Conservation (phyloP, 2,113 vertebrate species). For the Poeciliopsis prolifica region DNA sequence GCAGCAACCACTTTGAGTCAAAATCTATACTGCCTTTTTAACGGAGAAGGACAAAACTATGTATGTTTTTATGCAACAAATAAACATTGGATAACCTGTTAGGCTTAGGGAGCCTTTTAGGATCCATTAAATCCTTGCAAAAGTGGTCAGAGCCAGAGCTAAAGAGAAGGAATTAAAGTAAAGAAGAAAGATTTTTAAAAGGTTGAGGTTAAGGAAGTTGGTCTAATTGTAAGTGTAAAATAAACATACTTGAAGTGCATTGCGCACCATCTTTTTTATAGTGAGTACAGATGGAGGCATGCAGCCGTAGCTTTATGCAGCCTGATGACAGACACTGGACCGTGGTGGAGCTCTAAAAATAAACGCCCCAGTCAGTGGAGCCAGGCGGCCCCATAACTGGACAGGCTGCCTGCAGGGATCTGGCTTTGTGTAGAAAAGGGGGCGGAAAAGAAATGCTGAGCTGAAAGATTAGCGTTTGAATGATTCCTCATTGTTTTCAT, state of each 20-base stretch:
- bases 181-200: not conserved
- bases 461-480: not conserved
- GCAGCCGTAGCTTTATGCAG: conserved; percentile 54
- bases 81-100: no score
- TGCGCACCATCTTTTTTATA: not conserved
- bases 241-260: not conserved
- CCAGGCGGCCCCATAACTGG: conserved; percentile 48
- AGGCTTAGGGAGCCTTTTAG: no score
- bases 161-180: not conserved
- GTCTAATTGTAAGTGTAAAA: not conserved
- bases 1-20: no score
- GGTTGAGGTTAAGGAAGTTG: not conserved
- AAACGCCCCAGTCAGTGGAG: conserved; percentile 53
- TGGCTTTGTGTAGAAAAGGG: not conserved
- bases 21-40: no score
- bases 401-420: conserved; percentile 17
- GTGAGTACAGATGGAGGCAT: conserved; percentile 42
- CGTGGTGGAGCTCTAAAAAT: conserved; percentile 67
- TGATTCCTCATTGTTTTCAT: not conserved
- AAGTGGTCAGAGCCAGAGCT: not conserved
- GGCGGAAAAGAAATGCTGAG: not conserved
- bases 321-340: conserved; percentile 56
- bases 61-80: no score
- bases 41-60: no score
- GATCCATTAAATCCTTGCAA: not conserved